Evolutionary conservation across 2,113 vertebrate genomes (phyloP), one percentile per base, ranked within the genome.

Genomic region (Hemiscyllium ocellatum): DNA sequence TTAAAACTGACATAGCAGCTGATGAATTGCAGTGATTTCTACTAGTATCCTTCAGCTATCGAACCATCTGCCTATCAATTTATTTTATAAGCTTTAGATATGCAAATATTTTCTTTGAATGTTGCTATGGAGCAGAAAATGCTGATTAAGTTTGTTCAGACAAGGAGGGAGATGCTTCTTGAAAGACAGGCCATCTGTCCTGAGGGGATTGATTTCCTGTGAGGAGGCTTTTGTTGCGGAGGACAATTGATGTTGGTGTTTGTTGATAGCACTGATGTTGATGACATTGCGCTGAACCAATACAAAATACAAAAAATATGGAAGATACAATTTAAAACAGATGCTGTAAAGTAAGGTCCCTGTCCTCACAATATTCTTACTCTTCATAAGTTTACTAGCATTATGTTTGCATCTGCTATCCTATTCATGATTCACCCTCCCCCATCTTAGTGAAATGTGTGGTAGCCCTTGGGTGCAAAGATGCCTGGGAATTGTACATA

Each of bases 141-240:
- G 96, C 97, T 97, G 95, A 96, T 96, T 97, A 97, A 97, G 97
- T 97, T 97, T 97, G 97, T 98, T 97, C 97, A 97, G 97, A 97
- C 96, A 98, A 98, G 97, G 97, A 97, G 94, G 98, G 97, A 97
- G 97, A 97, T 98, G 97, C 97, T 98, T 97, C 97, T 98, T 97
- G 97, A 98, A 98, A 98, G 97, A 97, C 97, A 98, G 98, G 97
- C 99, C 99, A 99, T 99, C 98, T 99, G 98, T 98, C 98, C 97
- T 96, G 98, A 97, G 97, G 97, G 98, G 97, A 97, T 98, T 98
- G 97, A 97, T 98, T 98, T 99, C 98, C 98, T 99, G 97, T 98
- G 98, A 97, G 97, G 96, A 97, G 96, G 96, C 97, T 98, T 99
- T 99, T 99, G 98, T 99, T 99, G 98, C 97, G 91, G 96, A 96